These are phyloP conservation scores for Leucoraja erinaceus DNA, from an alignment of 2,113 vertebrate species.

Conservation along the genomic window DNA sequence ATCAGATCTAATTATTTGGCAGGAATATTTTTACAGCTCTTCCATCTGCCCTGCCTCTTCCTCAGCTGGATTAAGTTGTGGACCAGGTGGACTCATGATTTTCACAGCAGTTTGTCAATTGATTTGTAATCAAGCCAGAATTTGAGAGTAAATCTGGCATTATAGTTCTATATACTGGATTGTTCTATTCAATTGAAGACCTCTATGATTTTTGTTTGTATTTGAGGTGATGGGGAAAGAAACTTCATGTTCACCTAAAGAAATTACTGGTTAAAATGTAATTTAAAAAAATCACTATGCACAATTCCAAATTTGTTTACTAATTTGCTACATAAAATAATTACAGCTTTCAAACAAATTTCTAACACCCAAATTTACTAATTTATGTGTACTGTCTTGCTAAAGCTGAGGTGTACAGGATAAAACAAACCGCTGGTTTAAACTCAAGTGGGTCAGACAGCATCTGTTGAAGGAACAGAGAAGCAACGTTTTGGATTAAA, in stretches of 20 bases:
- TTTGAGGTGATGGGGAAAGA: background rate
- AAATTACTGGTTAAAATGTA: background rate
- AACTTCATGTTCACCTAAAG: background rate
- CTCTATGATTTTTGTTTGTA: no score
- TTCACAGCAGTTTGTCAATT: constrained; percentile 33
- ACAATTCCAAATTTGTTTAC: background rate
- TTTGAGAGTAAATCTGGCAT: background rate
- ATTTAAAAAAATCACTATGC: background rate
- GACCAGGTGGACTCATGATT: constrained; percentile 34
- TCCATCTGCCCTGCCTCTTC: background rate
- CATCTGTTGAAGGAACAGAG: no score
- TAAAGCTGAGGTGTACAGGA: background rate
- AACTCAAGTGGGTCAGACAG: no score
- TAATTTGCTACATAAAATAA: background rate
- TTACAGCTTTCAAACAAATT: background rate
- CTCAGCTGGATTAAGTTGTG: background rate
- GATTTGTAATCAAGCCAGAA: constrained; percentile 23
- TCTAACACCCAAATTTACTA: background rate
- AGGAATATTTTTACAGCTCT: background rate
- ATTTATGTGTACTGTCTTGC: background rate
- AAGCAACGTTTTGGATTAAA: no score
- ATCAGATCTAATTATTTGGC: constrained; percentile 33
- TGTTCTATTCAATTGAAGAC: background rate
- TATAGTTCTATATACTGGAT: background rate
- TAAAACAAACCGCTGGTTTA: no score